These are phyloP conservation scores for Nixonia krombeini DNA, from an alignment of 1,140 invertebrate species.

Conservation along the genomic window DNA sequence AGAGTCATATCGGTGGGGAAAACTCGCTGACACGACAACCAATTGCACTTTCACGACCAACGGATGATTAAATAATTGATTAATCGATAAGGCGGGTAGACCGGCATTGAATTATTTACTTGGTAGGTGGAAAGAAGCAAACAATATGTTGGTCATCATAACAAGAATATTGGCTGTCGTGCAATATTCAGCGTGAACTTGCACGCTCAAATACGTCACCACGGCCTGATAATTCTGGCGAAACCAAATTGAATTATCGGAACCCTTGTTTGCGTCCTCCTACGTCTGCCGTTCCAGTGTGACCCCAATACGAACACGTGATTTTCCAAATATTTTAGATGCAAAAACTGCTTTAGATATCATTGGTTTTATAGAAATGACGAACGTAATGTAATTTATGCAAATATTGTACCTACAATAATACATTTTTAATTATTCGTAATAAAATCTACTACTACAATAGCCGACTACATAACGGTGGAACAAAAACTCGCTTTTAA, in stretches of 20 bases:
- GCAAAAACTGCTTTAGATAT: not conserved
- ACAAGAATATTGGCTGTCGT: slow-evolving; percentile 34
- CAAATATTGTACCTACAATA: too few relatives aligned
- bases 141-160: slow-evolving; percentile 41
- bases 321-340: not conserved
- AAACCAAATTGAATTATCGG: slow-evolving; percentile 7
- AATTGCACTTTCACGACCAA: slow-evolving; percentile 32
- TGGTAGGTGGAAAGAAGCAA: slow-evolving; percentile 37
- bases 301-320: not conserved
- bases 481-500: too few relatives aligned
- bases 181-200: slow-evolving; percentile 30
- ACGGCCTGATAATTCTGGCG: not conserved
- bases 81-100: slow-evolving; percentile 39
- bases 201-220: slow-evolving; percentile 5
- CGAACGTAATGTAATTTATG: too few relatives aligned
- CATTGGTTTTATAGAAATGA: too few relatives aligned
- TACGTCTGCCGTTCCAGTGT: not conserved
- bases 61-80: slow-evolving; percentile 34
- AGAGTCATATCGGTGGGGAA: slow-evolving; percentile 19
- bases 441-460: too few relatives aligned
- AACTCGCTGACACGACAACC: slow-evolving; percentile 22
- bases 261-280: not conserved
- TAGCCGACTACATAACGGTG: too few relatives aligned
- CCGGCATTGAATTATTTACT: slow-evolving; percentile 44
- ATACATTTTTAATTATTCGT: too few relatives aligned